Base-by-base conservation (phyloP, 2,113 vertebrate genomes). In the Gasterosteus nipponicus region DNA sequence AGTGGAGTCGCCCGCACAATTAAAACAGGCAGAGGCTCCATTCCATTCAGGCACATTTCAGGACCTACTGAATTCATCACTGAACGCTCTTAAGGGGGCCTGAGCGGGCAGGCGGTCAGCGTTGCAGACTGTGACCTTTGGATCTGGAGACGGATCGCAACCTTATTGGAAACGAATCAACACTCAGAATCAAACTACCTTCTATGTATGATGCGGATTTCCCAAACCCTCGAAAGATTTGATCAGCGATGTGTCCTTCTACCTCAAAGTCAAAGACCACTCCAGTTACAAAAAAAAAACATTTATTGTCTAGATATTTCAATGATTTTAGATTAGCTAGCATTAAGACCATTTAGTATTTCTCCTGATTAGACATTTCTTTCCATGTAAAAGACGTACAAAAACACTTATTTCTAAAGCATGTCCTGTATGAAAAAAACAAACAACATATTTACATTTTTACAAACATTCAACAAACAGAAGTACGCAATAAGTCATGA, bases 401-500 rank as follows among this genome's bases (percentile, higher is more conserved):
- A 95, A 94, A 92, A 83, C 66, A 65, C 44, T 91, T 94, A 90
- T 89, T 96, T 95, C 96, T 97, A 97, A 96, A 97, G 94, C 91
- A 94, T 95, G 95, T 97, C 95, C 95, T 96, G 94, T 96, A 97
- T 92, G 94, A 97, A 97, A 96, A 93, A 94, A 94, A 77, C 95
- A 91, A 38, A 38, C 1, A 5, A 33, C 4, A 95, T 96, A 97
- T 98, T 93, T 97, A 98, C 96, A 98, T 87, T 97, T 97, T 96
- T 97, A 98, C 96, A 97, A 96, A 96, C 91, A 92, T 93, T 95
- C 94, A 94, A 96, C 91, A 93, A 91, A 93, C 89, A 77, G 95
- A 96, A 78, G 87, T 49, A 91, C 89, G 29, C 57, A 82, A 11
- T 77, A 69, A 14, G 57, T 74, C 19, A 44, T 56, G 69, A 66